Conservation (phyloP, 2,113 vertebrate genomes). For the Notiomystis cincta region DNA sequence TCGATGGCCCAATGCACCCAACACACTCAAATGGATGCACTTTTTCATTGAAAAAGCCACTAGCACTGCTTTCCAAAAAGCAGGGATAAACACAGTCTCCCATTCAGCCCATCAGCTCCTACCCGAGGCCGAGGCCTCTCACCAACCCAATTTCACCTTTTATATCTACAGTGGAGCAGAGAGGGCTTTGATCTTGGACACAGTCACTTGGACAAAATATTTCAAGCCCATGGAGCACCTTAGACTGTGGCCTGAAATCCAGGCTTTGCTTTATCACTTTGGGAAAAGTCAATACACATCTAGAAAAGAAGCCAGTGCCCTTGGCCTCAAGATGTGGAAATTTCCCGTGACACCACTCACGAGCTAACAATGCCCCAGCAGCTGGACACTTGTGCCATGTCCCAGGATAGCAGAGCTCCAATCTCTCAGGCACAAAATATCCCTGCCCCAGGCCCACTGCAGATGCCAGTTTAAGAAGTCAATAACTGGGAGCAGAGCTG, state of each 20-base stretch:
- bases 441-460: not conserved
- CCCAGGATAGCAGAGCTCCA: not conserved
- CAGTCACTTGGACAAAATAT: not conserved
- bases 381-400: accelerated
- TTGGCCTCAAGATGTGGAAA: not conserved
- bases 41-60: not conserved
- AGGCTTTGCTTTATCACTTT: not conserved
- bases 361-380: not conserved
- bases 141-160: not conserved
- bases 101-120: not conserved
- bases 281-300: not conserved
- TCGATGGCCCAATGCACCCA: not conserved
- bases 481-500: not conserved
- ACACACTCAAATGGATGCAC: not conserved
- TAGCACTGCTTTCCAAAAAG: not conserved
- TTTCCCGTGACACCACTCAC: accelerated
- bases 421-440: not conserved
- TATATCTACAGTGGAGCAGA: not conserved
- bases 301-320: not conserved
- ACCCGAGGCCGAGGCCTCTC: not conserved
- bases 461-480: not conserved
- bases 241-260: not conserved
- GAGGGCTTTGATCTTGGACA: not conserved
- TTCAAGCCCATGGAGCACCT: not conserved
- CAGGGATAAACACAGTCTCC: not conserved